These are phyloP conservation scores for Alfaro cultratus DNA, from an alignment of 2,797 vertebrate genomes.

Conservation along the genomic window DNA sequence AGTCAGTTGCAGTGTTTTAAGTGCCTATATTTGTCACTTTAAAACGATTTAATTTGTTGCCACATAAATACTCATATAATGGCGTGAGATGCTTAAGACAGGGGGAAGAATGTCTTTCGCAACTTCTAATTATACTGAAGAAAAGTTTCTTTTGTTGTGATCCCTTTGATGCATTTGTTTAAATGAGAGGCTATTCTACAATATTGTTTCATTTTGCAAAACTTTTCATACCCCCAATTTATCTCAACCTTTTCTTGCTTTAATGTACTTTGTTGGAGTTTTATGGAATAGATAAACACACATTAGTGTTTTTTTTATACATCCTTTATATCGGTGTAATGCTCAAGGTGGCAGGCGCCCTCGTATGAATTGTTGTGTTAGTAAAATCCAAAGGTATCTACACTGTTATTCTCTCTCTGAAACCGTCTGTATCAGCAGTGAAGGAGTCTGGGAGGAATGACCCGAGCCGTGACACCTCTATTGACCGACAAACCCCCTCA, in stretches of 20 bases:
- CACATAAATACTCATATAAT: background rate
- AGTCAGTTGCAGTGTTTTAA: background rate
- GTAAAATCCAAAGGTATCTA: constrained; percentile 24
- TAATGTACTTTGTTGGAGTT: background rate
- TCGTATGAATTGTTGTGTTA: constrained; percentile 39
- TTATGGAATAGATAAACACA: background rate
- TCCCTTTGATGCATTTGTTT: background rate
- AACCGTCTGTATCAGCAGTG: constrained; percentile 27
- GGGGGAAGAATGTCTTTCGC: background rate
- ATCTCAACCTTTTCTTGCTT: background rate
- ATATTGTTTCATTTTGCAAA: background rate
- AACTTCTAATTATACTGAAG: background rate
- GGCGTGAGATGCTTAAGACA: background rate
- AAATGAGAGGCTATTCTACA: background rate
- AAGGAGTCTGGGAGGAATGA: constrained; percentile 25
- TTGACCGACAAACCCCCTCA: constrained; percentile 53
- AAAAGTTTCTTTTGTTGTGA: background rate
- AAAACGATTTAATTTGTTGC: background rate
- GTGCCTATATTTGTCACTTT: background rate
- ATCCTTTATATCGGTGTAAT: constrained; percentile 34
- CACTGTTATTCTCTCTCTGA: constrained; percentile 10
- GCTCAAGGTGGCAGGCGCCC: constrained; percentile 16
- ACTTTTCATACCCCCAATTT: background rate
- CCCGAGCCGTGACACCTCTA: constrained; percentile 51
- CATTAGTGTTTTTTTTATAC: background rate